These are phyloP conservation scores for Sphaerophoria taeniata DNA, from an alignment of 2,888 invertebrate species.

Conservation along the genomic window DNA sequence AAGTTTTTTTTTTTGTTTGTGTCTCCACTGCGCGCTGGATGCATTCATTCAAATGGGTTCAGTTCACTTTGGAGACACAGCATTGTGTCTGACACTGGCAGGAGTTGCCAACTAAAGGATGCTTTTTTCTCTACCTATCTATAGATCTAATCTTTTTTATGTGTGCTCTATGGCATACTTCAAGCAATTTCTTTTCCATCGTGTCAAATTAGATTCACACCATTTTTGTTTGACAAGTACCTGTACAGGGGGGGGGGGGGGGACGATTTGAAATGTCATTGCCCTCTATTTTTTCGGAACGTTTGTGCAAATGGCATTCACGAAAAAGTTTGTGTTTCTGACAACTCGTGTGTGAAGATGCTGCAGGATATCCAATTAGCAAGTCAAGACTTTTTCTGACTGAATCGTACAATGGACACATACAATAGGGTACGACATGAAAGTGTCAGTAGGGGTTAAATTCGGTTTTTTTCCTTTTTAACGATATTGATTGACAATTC, in stretches of 20 bases:
- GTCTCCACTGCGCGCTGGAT: conserved; percentile 36
- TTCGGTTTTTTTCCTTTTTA: too few relatives aligned
- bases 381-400: conserved; percentile 8
- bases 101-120: conserved; percentile 54
- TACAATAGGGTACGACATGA: conserved; percentile 24
- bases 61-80: conserved; percentile 54
- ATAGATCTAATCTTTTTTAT: conserved; percentile 28
- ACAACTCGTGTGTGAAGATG: conserved; percentile 16
- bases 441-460: too few relatives aligned
- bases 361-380: conserved; percentile 68
- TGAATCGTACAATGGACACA: conserved; percentile 23
- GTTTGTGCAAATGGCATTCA: conserved; percentile 20
- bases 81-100: conserved; percentile 64
- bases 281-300: conserved; percentile 52
- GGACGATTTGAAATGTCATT: conserved; percentile 61
- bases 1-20: conserved; percentile 32
- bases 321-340: conserved; percentile 12
- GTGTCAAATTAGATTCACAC: conserved; percentile 71
- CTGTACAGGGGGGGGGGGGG: neutral
- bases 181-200: conserved; percentile 49
- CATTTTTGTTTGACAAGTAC: conserved; percentile 30
- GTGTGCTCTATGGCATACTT: conserved; percentile 27
- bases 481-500: too few relatives aligned
- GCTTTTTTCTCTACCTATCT: neutral
- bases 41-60: conserved; percentile 67